Evolutionary conservation across 2,797 vertebrate species (phyloP), one percentile per base, ranked within the genome.

Genomic region (Molossus alvarezi): DNA sequence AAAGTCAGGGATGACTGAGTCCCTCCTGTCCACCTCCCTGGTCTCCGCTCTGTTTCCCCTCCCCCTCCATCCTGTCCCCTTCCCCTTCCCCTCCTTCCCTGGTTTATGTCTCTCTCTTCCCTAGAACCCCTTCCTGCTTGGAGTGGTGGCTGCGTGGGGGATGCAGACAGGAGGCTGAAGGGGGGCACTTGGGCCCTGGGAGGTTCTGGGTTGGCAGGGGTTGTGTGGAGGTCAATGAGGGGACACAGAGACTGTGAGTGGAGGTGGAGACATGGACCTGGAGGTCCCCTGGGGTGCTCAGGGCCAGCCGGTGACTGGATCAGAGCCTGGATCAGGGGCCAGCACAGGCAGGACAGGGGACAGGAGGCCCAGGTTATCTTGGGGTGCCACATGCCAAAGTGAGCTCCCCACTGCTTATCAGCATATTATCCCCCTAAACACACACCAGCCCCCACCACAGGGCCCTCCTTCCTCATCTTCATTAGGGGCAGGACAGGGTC

Each of bases 141-240:
- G n/a, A 45, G 41, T 0, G 3, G n/a, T 1, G 57, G 18, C 37
- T 72, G 27, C 1, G 15, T 12, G n/a, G n/a, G 51, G 0, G 15
- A 3, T 45, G 27, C 48, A 62, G 45, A 45, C 27, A 1, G 5
- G 27, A 65, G 60, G 33, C 27, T 64, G 48, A 15, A 53, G 67
- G 33, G 58, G 67, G 25, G n/a, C 23, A 17, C 75, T 75, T 62
- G 75, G 6, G 15, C 25, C 27, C 25, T 10, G 33, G 65, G 6
- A 11, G 25, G n/a, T n/a, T 51, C 8, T 25, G 67, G 45, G 13
- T 62, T 2, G 17, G 45, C 10, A 71, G 15, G 55, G 18, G 27
- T 10, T 1, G 9, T 2, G 0, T 0, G 12, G 60, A 69, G 6
- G 33, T 9, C 8, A 64, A 2, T 18, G 57, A 11, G 41, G 25